Base-by-base conservation (phyloP, 1,140 invertebrate genomes). In the Nilaparvata lugens region DNA sequence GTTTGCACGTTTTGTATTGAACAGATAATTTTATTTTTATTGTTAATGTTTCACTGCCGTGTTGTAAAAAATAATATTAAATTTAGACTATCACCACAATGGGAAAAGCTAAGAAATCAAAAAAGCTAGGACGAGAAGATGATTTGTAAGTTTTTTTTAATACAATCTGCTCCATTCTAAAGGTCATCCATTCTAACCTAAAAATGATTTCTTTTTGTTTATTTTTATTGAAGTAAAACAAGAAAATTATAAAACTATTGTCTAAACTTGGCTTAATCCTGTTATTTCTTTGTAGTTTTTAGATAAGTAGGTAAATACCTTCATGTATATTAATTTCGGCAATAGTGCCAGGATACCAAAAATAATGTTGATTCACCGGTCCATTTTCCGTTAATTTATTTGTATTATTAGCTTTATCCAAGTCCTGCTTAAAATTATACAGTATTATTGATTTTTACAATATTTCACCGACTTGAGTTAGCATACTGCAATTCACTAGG, bases 21-120 rank as follows among this genome's bases (percentile, higher is more conserved):
- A 48, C 45, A 3, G 16, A 48, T 11, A 48, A 6, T 48, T 48
- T 19, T 9, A 19, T 48, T 48, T 23, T 19, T 18, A 19, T 48
- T 48, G 45, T 48, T 48, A 48, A 48, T 48, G 45, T 48, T 48
- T 48, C 5, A 48, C n/a, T 19, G 21, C 21, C 21, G 16, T 48
- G 45, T 19, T 23, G 21, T 23, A 11, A 14, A 14, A 48, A 48
- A 48, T 6, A 48, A 11, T 23, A 19, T 48, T 19, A 23, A 23
- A 19, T 48, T 23, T 43, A 40, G 9, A 16, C 25, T 45, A 43
- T 23, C 25, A 35, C 9, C 48, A 75, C 68, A 66, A 86, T 86
- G 84, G 83, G 81, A 64, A 86, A 85, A 74, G 77, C 81, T 63
- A 86, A 85, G 76, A 85, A 84, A 71, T 79, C 78, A 63, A 83